Conservation (phyloP, 1,140 invertebrate genomes). For the Tetramorium parvispinum region DNA sequence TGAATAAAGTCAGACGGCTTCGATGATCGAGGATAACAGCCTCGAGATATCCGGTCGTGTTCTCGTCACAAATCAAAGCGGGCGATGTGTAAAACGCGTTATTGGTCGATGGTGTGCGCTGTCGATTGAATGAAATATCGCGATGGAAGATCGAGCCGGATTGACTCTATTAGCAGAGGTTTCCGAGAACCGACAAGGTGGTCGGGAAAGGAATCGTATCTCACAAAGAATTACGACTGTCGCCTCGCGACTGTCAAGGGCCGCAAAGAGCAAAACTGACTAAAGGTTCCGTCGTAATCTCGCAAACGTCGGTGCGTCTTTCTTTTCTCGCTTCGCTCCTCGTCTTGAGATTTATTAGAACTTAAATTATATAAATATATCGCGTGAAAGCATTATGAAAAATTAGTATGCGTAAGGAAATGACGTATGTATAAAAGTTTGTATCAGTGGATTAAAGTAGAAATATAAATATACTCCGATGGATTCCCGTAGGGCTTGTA, state of each 20-base stretch:
- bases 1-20: slow-evolving; percentile 33
- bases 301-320: background rate
- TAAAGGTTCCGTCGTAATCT: slow-evolving; percentile 13
- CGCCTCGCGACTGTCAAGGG: background rate
- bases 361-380: background rate
- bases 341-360: background rate
- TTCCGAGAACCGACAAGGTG: background rate
- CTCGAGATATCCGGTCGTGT: background rate
- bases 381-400: background rate
- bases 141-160: background rate
- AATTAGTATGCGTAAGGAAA: background rate
- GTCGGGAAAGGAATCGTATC: slow-evolving; percentile 12
- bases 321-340: background rate
- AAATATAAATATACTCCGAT: slow-evolving; percentile 1
- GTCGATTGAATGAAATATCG: slow-evolving; percentile 43
- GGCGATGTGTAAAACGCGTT: slow-evolving; percentile 10
- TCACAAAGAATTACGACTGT: slow-evolving; percentile 26
- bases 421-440: background rate
- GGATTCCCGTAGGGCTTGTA: background rate
- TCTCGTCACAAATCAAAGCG: slow-evolving; percentile 33
- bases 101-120: background rate
- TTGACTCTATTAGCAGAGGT: slow-evolving; percentile 21
- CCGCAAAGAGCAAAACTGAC: slow-evolving; percentile 12
- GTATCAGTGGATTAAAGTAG: background rate
- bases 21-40: slow-evolving; percentile 22